Conservation (phyloP, 2,797 vertebrate genomes). For the Xerus rutilus region DNA sequence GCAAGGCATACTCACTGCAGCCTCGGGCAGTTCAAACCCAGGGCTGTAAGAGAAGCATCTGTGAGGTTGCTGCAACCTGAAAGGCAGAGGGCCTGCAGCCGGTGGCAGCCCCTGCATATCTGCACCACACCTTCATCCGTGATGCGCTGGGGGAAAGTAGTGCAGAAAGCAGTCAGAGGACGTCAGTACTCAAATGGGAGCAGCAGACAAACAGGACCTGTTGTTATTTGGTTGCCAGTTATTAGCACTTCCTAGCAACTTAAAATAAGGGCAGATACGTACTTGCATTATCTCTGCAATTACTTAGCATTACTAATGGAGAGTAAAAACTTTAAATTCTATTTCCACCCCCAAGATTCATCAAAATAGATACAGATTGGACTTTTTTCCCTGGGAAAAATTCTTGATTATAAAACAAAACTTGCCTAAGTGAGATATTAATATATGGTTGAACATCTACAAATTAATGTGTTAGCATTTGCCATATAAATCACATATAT, state of each 20-base stretch:
- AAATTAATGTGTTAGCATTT: neutral
- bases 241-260: neutral
- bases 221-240: accelerated
- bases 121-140: conserved; percentile 95
- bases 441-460: neutral
- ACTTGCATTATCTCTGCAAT: neutral
- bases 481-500: neutral
- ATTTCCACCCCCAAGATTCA: neutral
- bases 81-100: conserved; percentile 94
- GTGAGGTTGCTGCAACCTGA: conserved; percentile 96
- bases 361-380: neutral
- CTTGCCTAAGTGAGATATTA: neutral
- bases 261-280: neutral
- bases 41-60: conserved; percentile 94
- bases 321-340: neutral
- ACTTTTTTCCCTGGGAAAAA: neutral
- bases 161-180: neutral
- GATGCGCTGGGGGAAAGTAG: conserved; percentile 89
- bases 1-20: conserved; percentile 91
- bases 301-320: neutral
- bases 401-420: neutral
- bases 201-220: neutral
- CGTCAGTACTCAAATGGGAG: accelerated
- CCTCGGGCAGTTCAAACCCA: conserved; percentile 95
- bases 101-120: conserved; percentile 94